A percentile compares a stretch with the other conserved stretches of the same genome.
These are phyloP conservation scores for Strongylocentrotus purpuratus DNA, from an alignment of 35 echinoderm and acorn worm genomes.

Conservation along the genomic window DNA sequence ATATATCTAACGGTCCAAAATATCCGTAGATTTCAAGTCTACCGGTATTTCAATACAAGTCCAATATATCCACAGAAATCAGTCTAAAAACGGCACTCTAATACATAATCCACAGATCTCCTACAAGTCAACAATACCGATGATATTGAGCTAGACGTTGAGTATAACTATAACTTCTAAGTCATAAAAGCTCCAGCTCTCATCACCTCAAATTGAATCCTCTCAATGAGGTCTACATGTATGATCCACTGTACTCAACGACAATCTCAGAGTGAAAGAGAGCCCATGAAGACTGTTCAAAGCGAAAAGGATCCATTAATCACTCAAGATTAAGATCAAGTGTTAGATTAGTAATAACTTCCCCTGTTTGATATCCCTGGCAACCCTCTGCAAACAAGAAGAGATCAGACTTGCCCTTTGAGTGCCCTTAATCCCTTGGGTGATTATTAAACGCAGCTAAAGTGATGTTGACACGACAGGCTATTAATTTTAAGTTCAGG, in stretches of 20 bases:
- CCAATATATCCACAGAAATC: not conserved
- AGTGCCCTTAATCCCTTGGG: not conserved
- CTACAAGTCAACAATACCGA: not conserved
- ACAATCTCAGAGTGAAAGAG: not conserved
- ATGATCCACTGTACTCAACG: not conserved
- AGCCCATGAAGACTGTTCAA: not conserved
- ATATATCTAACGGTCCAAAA: too few species aligned
- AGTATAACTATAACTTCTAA: too few species aligned
- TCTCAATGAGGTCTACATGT: not conserved
- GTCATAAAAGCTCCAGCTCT: not conserved
- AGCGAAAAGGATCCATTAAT: not conserved
- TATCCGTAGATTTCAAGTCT: not conserved
- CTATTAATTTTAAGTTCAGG: too few species aligned
- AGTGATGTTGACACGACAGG: too few species aligned
- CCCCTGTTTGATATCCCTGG: not conserved
- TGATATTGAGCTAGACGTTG: not conserved
- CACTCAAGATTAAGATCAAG: not conserved
- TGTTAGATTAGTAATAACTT: not conserved
- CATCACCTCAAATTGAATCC: not conserved
- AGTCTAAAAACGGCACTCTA: not conserved
- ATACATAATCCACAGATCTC: not conserved
- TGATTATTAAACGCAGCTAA: not conserved
- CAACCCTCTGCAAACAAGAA: not conserved
- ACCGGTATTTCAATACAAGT: not conserved
- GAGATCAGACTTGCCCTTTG: not conserved